Evolutionary conservation across 2,797 vertebrate genomes (phyloP).

Genomic region (Acanthis flammea): DNA sequence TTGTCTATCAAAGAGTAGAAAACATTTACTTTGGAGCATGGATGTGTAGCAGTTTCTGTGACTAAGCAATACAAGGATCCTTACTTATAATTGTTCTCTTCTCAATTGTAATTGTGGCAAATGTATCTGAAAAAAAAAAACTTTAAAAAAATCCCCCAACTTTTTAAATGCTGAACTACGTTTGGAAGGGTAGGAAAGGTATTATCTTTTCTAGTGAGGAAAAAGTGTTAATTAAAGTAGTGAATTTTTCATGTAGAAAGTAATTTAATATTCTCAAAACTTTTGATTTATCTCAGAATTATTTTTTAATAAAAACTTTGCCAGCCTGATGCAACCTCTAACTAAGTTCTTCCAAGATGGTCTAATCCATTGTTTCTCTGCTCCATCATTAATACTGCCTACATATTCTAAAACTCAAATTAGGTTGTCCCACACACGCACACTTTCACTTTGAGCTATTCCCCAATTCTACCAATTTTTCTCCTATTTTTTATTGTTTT

Average conservation of each 20-base stretch:
- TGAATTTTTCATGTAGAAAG: not conserved
- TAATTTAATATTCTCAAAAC: not conserved
- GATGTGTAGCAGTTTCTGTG: not conserved
- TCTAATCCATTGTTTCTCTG: not conserved
- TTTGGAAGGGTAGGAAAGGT: not conserved
- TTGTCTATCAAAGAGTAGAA: not conserved
- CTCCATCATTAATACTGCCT: not conserved
- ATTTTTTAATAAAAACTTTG: not conserved
- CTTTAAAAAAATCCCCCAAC: not conserved
- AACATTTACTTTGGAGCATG: not conserved
- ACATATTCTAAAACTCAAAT: not conserved
- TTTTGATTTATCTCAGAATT: not conserved
- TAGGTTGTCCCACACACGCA: not conserved
- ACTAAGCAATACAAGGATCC: not conserved
- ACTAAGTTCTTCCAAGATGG: not conserved
- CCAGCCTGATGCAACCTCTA: not conserved
- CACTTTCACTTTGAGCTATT: not conserved
- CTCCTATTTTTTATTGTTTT: not conserved
- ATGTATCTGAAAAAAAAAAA: not conserved
- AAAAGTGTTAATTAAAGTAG: not conserved
- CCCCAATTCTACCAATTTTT: not conserved
- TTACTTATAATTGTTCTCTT: not conserved
- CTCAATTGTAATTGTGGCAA: not conserved
- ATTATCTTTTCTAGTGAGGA: not conserved
- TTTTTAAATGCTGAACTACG: not conserved